Evolutionary conservation across 2,113 vertebrate genomes (phyloP).

Genomic region (Boleophthalmus pectinirostris): DNA sequence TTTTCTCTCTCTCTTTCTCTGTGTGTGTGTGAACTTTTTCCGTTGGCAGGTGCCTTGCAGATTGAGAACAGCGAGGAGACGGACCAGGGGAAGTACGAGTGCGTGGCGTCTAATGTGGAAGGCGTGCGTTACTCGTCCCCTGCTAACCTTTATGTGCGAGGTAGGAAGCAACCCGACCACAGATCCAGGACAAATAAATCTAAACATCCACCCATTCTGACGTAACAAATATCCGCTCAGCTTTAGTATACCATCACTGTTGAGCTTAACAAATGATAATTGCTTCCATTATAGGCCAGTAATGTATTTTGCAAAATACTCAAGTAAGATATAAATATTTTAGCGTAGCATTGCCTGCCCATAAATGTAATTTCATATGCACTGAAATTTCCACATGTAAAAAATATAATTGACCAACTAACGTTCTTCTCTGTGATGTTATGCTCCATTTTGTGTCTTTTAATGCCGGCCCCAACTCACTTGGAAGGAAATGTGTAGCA

Average conservation of each 20-base stretch:
- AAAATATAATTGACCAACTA: constrained; percentile 70
- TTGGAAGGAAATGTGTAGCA: constrained; percentile 75
- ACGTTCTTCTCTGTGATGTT: constrained; percentile 72
- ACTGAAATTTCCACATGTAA: constrained; percentile 68
- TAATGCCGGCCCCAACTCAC: constrained; percentile 71
- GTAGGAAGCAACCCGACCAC: constrained; percentile 87
- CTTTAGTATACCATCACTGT: constrained; percentile 56
- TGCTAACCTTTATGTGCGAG: constrained; percentile 99
- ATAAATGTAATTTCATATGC: constrained; percentile 64
- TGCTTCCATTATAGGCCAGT: constrained; percentile 55
- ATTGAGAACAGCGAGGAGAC: constrained; percentile 99
- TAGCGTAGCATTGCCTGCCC: constrained; percentile 60
- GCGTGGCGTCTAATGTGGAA: constrained; percentile 95
- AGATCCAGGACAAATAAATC: constrained; percentile 46
- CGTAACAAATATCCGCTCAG: constrained; percentile 50
- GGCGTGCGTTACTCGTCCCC: constrained; percentile 97
- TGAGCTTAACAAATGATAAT: constrained; percentile 56
- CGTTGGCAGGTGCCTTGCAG: constrained; percentile 91
- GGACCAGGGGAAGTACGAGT: constrained; percentile 98
- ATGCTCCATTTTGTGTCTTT: constrained; percentile 73
- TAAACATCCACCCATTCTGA: constrained; percentile 36
- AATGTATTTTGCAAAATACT: constrained; percentile 57
- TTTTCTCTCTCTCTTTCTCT: constrained; percentile 33
- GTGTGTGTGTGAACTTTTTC: constrained; percentile 45
- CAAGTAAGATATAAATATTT: constrained; percentile 52